Base-by-base conservation (phyloP, 2,888 invertebrate genomes). In the Cheilosia soror region DNA sequence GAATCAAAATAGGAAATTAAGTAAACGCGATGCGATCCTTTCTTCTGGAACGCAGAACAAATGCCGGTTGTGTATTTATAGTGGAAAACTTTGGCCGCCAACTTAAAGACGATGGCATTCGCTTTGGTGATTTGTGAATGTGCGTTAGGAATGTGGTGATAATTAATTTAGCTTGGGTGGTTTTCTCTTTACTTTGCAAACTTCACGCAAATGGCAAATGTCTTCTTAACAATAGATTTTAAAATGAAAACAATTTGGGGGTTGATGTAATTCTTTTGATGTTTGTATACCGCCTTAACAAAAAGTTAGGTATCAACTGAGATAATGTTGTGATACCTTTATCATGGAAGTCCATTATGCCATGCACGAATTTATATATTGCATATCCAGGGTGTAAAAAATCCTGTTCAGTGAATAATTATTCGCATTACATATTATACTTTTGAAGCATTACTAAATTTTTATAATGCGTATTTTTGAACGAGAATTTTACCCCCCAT, bases 1-100 rank as follows among this genome's bases (percentile, higher is more conserved):
- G 44, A 71, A 63, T 71, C 71, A 71, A 63, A 71, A 65, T n/a
- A 72, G 78, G 65, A 72, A 79, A 79, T 79, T 65, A 72, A 79
- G 51, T 72, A 72, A 71, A 71, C 49, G 63, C 78, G 62, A 78
- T 68, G 47, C 20, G 33, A 40, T 44, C 47, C 47, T 49, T 69
- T 77, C 68, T 47, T 69, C 47, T 62, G 42, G 62, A 77, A 62
- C 55, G 55, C 31, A 40, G 25, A 55, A 37, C 58, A 20, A 29
- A 55, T 37, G 37, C 15, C 44, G 11, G 5, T 58, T 78, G 62
- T 69, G 55, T 78, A 78, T 69, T 47, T 69, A 49, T 69, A 78
- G 29, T 25, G 13, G 9, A 49, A 49, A 55, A 78, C 40, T 78
- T 78, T 63, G 37, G 9, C 27, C 5, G n/a, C n/a, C 15, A 68